Evolutionary conservation across 2,113 vertebrate genomes (phyloP).

Genomic region (Chamaetylas fuelleborni): DNA sequence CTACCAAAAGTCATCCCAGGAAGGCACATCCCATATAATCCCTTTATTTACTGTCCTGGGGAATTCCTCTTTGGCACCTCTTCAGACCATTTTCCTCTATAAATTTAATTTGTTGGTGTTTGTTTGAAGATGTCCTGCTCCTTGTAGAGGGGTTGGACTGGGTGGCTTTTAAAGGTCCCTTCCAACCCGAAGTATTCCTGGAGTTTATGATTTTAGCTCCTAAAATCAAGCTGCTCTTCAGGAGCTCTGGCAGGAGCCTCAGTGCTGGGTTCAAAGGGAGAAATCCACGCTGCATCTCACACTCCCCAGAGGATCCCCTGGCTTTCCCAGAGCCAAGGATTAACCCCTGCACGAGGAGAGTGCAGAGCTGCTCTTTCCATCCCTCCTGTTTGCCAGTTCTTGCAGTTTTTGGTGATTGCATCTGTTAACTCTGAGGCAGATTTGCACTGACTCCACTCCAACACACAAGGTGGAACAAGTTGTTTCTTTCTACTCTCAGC

Average conservation of each 20-base stretch:
- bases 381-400: neutral
- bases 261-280: rapidly evolving
- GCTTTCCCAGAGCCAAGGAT: neutral
- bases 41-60: neutral
- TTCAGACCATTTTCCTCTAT: neutral
- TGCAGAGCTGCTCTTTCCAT: neutral
- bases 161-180: neutral
- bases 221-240: neutral
- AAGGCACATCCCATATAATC: neutral
- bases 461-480: neutral
- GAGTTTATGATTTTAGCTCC: neutral
- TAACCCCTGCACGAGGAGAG: neutral
- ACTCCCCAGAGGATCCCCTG: neutral
- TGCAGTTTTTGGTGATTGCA: neutral
- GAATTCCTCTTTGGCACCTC: neutral
- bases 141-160: neutral
- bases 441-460: neutral
- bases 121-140: neutral
- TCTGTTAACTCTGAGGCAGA: rapidly evolving
- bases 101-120: too few relatives aligned
- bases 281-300: rapidly evolving
- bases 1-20: neutral
- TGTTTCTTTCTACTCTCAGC: neutral
- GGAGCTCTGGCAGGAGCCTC: neutral
- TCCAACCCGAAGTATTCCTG: neutral